Conservation (phyloP, 2,113 vertebrate genomes). For the Aphyosemion australe region DNA sequence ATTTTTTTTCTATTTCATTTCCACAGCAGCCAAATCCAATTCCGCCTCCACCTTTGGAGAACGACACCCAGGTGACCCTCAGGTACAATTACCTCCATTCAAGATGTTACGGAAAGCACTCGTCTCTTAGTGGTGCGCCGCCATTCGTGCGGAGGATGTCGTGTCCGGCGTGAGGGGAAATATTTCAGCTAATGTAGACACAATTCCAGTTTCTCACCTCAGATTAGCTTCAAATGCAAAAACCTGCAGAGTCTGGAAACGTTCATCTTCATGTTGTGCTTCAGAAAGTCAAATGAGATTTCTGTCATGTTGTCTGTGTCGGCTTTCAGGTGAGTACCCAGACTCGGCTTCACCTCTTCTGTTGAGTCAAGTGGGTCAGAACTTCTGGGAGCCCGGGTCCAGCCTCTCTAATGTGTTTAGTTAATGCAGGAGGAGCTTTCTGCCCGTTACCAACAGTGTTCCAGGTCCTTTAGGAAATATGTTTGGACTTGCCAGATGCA, state of each 20-base stretch:
- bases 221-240: neutral
- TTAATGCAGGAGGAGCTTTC: neutral
- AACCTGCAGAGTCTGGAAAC: neutral
- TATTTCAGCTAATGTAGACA: neutral
- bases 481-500: too few species aligned
- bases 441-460: too few species aligned
- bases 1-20: conserved; percentile 73
- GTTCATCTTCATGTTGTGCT: too few species aligned
- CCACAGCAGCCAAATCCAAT: conserved; percentile 72
- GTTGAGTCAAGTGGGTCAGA: neutral
- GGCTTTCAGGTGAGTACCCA: neutral
- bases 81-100: conserved; percentile 61
- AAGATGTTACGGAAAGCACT: conserved; percentile 31
- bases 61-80: conserved; percentile 62
- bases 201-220: neutral
- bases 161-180: neutral
- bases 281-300: neutral
- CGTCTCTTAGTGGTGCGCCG: conserved; percentile 15
- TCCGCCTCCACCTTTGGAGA: conserved; percentile 55
- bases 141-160: conserved; percentile 14
- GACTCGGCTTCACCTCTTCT: neutral
- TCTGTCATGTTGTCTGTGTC: neutral
- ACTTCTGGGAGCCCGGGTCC: neutral
- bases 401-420: neutral
- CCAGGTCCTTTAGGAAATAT: too few species aligned